A percentile compares a stretch with the other conserved stretches of the same genome.
Evolutionary conservation across 1,140 invertebrate species (phyloP).

Genomic region (Bombus waltoni): DNA sequence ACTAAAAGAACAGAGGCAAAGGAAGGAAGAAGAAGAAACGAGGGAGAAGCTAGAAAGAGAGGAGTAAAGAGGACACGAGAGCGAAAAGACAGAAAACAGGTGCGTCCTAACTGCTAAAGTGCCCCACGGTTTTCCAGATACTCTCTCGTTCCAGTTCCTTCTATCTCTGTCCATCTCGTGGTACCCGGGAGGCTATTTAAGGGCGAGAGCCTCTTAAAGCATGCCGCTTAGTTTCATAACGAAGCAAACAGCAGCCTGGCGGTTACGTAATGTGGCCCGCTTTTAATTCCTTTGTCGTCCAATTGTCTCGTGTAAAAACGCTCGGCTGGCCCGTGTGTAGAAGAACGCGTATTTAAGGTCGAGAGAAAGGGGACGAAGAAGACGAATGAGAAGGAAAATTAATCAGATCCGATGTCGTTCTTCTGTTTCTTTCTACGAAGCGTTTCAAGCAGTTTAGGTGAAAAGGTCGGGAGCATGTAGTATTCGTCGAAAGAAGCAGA

Average conservation of each 20-base stretch:
- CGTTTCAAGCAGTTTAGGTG: no score
- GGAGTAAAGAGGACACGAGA: background rate
- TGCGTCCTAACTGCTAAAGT: conserved; percentile 55
- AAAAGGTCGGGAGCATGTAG: no score
- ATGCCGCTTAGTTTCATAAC: conserved; percentile 61
- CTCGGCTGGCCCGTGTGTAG: background rate
- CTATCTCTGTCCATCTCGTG: conserved; percentile 14
- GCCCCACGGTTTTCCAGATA: conserved; percentile 20
- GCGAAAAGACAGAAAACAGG: conserved; percentile 49
- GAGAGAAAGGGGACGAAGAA: background rate
- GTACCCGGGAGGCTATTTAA: conserved; percentile 50
- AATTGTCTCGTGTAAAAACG: conserved; percentile 21
- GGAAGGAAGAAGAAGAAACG: no score
- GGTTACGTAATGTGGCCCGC: conserved; percentile 63
- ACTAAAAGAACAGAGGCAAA: background rate
- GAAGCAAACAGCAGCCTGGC: conserved; percentile 55
- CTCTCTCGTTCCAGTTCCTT: conserved; percentile 4
- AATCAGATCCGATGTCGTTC: background rate
- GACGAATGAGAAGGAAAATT: no score
- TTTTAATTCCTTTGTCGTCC: conserved; percentile 66
- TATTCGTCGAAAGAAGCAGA: no score
- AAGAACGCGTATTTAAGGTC: background rate
- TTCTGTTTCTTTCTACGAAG: no score
- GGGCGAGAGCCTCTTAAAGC: conserved; percentile 54
- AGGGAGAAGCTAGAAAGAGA: background rate